Percentiles rank a stretch among this genome's conserved stretches.
phyloP scores from a whole-genome alignment of 2,113 vertebrate species.

The Zapus hudsonius region DNA sequence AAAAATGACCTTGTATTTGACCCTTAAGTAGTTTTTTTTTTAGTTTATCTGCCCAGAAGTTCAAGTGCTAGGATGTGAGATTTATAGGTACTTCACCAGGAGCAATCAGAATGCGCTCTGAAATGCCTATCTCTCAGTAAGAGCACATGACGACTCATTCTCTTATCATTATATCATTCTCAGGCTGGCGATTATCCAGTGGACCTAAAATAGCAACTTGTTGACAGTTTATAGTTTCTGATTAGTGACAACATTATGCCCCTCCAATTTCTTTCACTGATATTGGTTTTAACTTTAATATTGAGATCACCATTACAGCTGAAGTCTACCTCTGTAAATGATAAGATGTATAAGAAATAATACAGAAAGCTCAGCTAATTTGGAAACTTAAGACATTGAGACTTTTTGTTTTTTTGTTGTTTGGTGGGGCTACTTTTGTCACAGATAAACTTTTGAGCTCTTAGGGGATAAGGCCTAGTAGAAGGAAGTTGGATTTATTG shows the following conservation, averaged over 20 bases:
- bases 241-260: not conserved
- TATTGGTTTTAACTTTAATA: not conserved
- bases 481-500: not conserved
- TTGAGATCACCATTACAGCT: not conserved
- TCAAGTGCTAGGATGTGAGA: not conserved
- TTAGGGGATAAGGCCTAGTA: not conserved
- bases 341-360: not conserved
- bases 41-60: not conserved
- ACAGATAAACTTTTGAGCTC: not conserved
- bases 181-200: not conserved
- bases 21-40: not conserved
- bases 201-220: not conserved
- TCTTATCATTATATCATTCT: not conserved
- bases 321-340: not conserved
- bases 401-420: not conserved
- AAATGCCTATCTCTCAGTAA: not conserved
- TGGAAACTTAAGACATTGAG: not conserved
- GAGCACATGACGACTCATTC: not conserved
- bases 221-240: not conserved
- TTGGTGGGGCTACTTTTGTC: not conserved
- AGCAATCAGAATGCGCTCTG: not conserved
- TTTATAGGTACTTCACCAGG: not conserved
- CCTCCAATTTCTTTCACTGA: not conserved
- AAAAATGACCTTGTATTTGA: not conserved
- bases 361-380: not conserved